Evolutionary conservation across 2,888 invertebrate genomes (phyloP).

Genomic region (Orchestes rusci): DNA sequence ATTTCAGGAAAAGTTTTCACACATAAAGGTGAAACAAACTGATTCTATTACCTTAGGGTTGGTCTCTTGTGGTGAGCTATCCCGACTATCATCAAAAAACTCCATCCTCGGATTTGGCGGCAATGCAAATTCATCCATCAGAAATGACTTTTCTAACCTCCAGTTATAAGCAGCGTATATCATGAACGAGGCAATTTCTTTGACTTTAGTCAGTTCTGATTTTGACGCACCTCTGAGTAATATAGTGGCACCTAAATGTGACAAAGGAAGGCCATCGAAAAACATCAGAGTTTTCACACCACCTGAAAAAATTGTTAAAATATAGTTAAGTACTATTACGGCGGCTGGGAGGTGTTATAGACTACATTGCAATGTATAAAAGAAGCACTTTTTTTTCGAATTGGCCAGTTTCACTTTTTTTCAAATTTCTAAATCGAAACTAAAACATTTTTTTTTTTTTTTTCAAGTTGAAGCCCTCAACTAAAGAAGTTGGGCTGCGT

Average conservation of each 20-base stretch:
- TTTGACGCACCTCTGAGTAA: constrained; percentile 70
- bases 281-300: constrained; percentile 83
- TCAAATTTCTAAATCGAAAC: no score
- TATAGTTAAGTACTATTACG: no score
- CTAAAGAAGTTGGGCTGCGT: no score
- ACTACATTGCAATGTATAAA: no score
- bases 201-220: constrained; percentile 71
- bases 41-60: constrained; percentile 21
- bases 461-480: no score
- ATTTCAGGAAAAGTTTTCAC: no score
- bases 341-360: no score
- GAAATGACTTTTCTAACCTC: constrained; percentile 84
- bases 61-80: constrained; percentile 36
- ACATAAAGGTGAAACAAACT: no score
- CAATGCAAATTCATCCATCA: constrained; percentile 79
- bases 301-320: no score
- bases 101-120: constrained; percentile 54
- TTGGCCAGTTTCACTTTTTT: no score
- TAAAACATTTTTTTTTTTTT: no score
- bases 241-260: constrained; percentile 80
- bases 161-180: constrained; percentile 84
- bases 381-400: no score
- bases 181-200: constrained; percentile 75
- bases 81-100: constrained; percentile 43
- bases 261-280: constrained; percentile 81